A percentile compares a stretch with the other conserved stretches of the same genome.
Evolutionary conservation across 2,113 vertebrate species (phyloP).

Genomic region (Actenoides hombroni): DNA sequence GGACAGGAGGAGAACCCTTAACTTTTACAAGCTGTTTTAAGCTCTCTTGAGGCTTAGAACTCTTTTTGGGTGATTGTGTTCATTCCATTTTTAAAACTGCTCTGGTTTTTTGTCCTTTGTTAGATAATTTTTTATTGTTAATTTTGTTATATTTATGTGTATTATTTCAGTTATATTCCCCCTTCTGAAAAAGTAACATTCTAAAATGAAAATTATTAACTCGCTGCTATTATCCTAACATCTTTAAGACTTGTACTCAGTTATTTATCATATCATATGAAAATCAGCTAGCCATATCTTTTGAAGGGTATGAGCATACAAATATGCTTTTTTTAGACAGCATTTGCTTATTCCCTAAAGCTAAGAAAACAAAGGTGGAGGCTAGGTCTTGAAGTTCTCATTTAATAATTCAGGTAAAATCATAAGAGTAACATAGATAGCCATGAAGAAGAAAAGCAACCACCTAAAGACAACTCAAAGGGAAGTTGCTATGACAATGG

Average conservation of each 20-base stretch:
- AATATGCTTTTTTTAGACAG: not conserved
- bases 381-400: not conserved
- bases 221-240: not conserved
- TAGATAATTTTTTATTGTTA: not conserved
- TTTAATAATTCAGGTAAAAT: conserved; percentile 12
- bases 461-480: not conserved
- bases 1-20: not conserved
- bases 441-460: not conserved
- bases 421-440: not conserved
- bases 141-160: not conserved
- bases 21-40: not conserved
- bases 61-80: not conserved
- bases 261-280: not conserved
- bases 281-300: not conserved
- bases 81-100: not conserved
- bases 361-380: not conserved
- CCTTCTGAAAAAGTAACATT: not conserved
- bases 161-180: not conserved
- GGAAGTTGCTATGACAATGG: conserved; percentile 35
- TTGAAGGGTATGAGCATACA: not conserved
- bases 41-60: not conserved
- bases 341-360: not conserved
- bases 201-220: not conserved
- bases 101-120: not conserved
- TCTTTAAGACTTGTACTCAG: not conserved